These are phyloP conservation scores for Siderastrea radians DNA, from an alignment of 92 coral and sea anemone species.

Conservation along the genomic window DNA sequence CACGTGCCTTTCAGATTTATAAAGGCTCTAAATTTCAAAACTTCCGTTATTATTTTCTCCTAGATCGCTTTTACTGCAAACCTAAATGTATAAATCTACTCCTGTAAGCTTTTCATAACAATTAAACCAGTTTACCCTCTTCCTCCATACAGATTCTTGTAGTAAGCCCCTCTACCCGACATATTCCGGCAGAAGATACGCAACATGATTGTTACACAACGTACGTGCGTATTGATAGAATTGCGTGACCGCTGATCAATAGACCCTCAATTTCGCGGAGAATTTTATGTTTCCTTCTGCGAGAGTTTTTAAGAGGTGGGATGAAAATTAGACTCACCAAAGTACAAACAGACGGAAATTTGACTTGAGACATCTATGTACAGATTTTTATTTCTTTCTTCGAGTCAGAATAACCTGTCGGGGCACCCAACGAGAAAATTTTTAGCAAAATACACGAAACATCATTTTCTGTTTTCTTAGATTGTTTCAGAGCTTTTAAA, in stretches of 20 bases:
- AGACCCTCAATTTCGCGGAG: neutral
- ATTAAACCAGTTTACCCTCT: constrained; percentile 29
- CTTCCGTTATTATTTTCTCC: neutral
- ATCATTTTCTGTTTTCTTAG: too few species aligned
- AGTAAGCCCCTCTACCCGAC: constrained; percentile 73
- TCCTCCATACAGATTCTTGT: constrained; percentile 73
- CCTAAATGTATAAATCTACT: neutral
- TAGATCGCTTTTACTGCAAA: neutral
- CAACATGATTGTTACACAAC: constrained; percentile 14
- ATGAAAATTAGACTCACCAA: too few species aligned
- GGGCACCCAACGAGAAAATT: too few species aligned
- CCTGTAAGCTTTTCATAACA: neutral
- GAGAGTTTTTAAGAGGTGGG: too few species aligned
- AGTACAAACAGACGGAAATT: too few species aligned
- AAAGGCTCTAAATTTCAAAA: neutral
- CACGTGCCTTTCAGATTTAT: neutral
- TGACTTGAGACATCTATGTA: too few species aligned
- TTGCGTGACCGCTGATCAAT: constrained; percentile 13
- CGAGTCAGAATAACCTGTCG: too few species aligned
- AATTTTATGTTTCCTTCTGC: too few species aligned
- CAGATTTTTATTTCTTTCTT: too few species aligned
- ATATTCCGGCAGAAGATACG: constrained; percentile 20
- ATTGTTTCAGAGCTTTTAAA: too few species aligned
- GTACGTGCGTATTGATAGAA: neutral
- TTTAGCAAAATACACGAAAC: too few species aligned